Percentiles rank a stretch among this genome's conserved stretches.
These are phyloP conservation scores for Leptoclinus maculatus DNA, from an alignment of 2,797 vertebrate genomes.

Conservation along the genomic window DNA sequence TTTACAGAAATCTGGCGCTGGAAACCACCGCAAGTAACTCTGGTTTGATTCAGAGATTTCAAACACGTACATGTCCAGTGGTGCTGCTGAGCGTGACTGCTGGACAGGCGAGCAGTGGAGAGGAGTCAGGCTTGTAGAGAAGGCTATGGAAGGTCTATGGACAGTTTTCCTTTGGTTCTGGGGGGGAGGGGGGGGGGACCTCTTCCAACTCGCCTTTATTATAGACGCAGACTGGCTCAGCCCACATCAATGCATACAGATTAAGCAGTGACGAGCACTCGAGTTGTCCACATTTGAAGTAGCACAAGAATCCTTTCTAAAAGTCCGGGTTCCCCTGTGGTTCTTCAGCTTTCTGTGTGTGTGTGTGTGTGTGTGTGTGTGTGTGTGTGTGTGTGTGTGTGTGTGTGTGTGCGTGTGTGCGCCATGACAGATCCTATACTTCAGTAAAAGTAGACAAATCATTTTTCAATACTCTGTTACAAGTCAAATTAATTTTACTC, in stretches of 20 bases:
- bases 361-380: constrained; percentile 15
- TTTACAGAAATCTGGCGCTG: constrained; percentile 4
- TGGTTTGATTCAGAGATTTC: constrained; percentile 8
- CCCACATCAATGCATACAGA: constrained; percentile 72
- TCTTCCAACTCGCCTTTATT: constrained; percentile 67
- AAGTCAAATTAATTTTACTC: not conserved
- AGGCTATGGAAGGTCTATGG: constrained; percentile 79
- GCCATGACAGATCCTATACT: not conserved
- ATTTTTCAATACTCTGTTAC: not conserved
- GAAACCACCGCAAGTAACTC: constrained; percentile 14
- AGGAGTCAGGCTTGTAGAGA: constrained; percentile 68
- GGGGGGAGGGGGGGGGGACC: constrained; percentile 17
- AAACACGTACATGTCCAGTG: not conserved
- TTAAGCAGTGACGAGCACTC: constrained; percentile 63
- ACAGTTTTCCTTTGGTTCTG: constrained; percentile 82
- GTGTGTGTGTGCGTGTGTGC: not conserved
- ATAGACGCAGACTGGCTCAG: constrained; percentile 57
- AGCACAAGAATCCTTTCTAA: constrained; percentile 52
- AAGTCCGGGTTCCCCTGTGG: constrained; percentile 49
- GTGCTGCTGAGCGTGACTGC: constrained; percentile 51
- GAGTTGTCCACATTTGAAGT: constrained; percentile 57
- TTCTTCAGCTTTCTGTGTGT: constrained; percentile 45
- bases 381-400: constrained; percentile 8
- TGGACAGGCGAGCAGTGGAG: constrained; percentile 61
- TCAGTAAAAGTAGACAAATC: not conserved